These are phyloP conservation scores for Caenorhabditis japonica DNA, from an alignment of 2,888 invertebrate genomes.

Conservation along the genomic window DNA sequence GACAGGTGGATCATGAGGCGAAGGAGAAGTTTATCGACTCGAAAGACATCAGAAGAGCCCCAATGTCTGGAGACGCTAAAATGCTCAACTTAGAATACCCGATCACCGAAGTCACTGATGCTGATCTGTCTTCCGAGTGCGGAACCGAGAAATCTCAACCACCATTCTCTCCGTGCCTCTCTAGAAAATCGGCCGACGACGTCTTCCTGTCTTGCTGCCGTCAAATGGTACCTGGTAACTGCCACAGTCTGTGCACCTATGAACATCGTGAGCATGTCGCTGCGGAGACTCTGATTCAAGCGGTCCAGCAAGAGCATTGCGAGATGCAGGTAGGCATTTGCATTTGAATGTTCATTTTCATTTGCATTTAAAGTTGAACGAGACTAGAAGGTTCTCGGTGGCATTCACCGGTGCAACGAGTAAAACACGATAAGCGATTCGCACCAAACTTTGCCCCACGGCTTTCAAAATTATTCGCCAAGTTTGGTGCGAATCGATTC, in stretches of 20 bases:
- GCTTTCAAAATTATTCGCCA: no score
- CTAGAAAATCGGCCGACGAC: constrained; percentile 71
- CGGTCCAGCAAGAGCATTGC: constrained; percentile 67
- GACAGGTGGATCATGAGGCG: constrained; percentile 41
- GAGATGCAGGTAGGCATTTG: constrained; percentile 57
- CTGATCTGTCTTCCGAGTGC: constrained; percentile 71
- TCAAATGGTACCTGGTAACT: constrained; percentile 72
- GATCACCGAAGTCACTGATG: constrained; percentile 71
- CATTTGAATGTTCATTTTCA: no score
- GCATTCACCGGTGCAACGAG: no score
- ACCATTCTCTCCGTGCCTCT: constrained; percentile 73
- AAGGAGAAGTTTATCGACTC: constrained; percentile 53
- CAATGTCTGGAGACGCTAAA: constrained; percentile 64
- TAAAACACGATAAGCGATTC: no score
- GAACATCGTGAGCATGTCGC: constrained; percentile 75
- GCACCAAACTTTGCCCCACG: no score
- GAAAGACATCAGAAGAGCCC: constrained; percentile 51
- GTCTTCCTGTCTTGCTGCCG: constrained; percentile 74
- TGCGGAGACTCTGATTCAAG: constrained; percentile 70
- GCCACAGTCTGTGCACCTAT: constrained; percentile 74
- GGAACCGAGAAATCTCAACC: constrained; percentile 70
- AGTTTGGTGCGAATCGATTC: no score
- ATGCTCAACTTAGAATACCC: constrained; percentile 68
- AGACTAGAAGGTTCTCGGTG: no score
- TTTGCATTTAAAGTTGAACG: no score